Percentiles rank a stretch among this genome's conserved stretches.
Evolutionary conservation across 2,888 invertebrate genomes (phyloP).

Genomic region (Ophion ellenae): DNA sequence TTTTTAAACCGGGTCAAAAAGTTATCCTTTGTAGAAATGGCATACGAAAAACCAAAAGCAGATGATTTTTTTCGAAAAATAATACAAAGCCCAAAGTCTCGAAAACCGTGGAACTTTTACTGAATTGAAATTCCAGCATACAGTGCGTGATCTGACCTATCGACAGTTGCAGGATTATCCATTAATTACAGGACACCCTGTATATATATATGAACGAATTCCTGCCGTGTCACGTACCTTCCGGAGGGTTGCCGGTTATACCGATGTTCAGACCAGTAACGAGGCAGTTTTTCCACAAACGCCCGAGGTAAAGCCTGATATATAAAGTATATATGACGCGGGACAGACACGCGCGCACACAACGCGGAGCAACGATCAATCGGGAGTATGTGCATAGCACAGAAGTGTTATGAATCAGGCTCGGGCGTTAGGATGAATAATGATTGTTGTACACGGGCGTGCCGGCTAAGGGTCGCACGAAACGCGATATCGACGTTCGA

Average conservation of each 20-base stretch:
- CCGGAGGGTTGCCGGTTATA: slow-evolving; percentile 59
- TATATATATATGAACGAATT: slow-evolving; percentile 38
- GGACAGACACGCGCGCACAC: slow-evolving; percentile 1
- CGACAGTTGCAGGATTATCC: no score
- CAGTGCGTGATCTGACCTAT: no score
- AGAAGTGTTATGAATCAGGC: slow-evolving; percentile 63
- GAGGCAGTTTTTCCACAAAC: slow-evolving; percentile 57
- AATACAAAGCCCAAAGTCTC: no score
- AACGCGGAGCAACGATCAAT: slow-evolving; percentile 23
- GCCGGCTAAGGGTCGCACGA: slow-evolving; percentile 53
- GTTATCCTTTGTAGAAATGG: no score
- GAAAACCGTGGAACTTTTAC: no score
- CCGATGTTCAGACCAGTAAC: slow-evolving; percentile 51
- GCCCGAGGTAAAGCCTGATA: slow-evolving; percentile 37
- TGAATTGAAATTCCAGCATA: no score
- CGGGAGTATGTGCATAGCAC: slow-evolving; percentile 35
- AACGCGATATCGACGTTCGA: slow-evolving; percentile 59
- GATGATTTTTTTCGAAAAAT: no score
- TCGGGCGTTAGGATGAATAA: slow-evolving; percentile 81
- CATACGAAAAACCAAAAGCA: no score
- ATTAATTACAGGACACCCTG: background rate
- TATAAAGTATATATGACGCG: background rate
- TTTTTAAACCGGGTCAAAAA: no score
- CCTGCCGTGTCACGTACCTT: slow-evolving; percentile 66
- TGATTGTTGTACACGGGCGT: slow-evolving; percentile 74